Percentiles rank a stretch among this genome's conserved stretches.
Evolutionary conservation across 2,888 invertebrate genomes (phyloP).

Genomic region (Byasa hedistus): DNA sequence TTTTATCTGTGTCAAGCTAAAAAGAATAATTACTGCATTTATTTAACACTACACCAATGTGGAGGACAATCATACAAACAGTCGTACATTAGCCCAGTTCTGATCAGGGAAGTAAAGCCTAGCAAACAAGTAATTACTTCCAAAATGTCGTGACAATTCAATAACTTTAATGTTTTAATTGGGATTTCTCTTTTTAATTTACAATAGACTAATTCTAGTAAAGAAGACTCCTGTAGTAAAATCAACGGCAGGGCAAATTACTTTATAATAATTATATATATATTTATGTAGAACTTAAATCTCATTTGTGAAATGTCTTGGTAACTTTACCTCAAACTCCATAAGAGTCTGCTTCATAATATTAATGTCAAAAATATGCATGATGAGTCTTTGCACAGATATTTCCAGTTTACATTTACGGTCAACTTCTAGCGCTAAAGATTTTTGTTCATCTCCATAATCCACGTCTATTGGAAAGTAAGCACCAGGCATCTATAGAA

Average conservation of each 20-base stretch:
- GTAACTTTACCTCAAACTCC: constrained; percentile 90
- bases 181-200: too few species aligned
- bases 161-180: too few species aligned
- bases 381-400: constrained; percentile 90
- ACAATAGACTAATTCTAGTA: too few species aligned
- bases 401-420: constrained; percentile 83
- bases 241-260: too few species aligned
- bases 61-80: too few species aligned
- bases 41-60: not conserved
- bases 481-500: constrained; percentile 80
- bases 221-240: too few species aligned
- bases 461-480: constrained; percentile 95
- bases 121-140: too few species aligned
- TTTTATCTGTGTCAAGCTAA: constrained; percentile 94
- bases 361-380: constrained; percentile 93
- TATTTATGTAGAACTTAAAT: too few species aligned
- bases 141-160: too few species aligned
- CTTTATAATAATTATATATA: too few species aligned
- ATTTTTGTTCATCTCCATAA: constrained; percentile 83
- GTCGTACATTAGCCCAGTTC: too few species aligned
- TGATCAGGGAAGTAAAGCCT: too few species aligned
- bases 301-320: not conserved
- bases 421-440: constrained; percentile 70
- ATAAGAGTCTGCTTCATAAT: constrained; percentile 95
- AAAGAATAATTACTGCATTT: constrained; percentile 31